Evolutionary conservation across 2,797 vertebrate genomes (phyloP).

Genomic region (Tokudaia tokunoshimensis): DNA sequence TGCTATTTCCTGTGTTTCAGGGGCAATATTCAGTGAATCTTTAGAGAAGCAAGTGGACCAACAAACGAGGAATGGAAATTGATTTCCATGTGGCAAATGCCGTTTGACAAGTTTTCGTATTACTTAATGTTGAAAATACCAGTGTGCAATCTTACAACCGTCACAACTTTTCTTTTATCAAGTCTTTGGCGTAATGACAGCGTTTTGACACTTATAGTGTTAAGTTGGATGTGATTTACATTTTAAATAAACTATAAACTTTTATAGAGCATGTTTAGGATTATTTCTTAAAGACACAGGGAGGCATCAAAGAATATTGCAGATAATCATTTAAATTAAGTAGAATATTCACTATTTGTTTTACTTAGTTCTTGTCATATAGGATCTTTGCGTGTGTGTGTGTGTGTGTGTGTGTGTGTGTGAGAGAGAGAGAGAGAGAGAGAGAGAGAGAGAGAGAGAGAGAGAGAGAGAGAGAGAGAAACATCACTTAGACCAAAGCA

Average conservation of each 20-base stretch:
- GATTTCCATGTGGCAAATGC: neutral
- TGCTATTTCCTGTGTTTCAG: neutral
- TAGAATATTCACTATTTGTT: slow-evolving; percentile 15
- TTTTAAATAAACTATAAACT: slow-evolving; percentile 37
- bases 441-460: too few relatives aligned
- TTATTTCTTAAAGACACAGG: neutral
- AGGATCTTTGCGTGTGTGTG: neutral
- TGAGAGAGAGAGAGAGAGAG: too few relatives aligned
- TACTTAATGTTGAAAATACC: slow-evolving; percentile 52
- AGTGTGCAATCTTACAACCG: neutral
- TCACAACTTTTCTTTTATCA: neutral
- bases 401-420: too few relatives aligned
- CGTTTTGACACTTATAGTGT: neutral
- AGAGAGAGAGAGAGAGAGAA: neutral
- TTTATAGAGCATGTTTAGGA: neutral
- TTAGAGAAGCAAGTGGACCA: slow-evolving; percentile 3
- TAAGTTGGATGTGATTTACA: slow-evolving; percentile 24
- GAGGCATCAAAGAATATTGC: neutral
- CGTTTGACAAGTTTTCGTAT: slow-evolving; percentile 35
- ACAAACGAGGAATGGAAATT: neutral
- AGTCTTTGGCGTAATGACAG: neutral
- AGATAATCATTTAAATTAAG: slow-evolving; percentile 19
- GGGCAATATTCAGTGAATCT: neutral
- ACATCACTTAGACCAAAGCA: neutral
- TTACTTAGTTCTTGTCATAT: slow-evolving; percentile 19